A percentile compares a stretch with the other conserved stretches of the same genome.
Evolutionary conservation across 2,797 vertebrate genomes (phyloP).

Genomic region (Notolabrus celidotus): DNA sequence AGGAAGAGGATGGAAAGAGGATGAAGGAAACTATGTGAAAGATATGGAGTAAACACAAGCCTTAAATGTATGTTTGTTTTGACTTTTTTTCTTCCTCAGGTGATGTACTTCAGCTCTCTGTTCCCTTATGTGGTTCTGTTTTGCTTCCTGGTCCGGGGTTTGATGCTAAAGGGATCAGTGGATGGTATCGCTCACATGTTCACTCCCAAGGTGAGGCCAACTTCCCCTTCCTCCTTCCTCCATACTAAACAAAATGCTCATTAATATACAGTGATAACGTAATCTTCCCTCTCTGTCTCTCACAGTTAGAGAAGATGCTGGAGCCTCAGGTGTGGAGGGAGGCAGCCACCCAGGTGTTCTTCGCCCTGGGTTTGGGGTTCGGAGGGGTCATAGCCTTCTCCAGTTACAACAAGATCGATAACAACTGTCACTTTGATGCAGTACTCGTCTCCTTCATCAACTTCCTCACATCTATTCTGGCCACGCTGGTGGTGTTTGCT

Average conservation of each 20-base stretch:
- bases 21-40: background rate
- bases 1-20: background rate
- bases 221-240: background rate
- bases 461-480: slow-evolving; percentile 95
- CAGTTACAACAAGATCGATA: slow-evolving; percentile 97
- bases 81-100: slow-evolving; percentile 76
- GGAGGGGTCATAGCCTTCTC: slow-evolving; percentile 98
- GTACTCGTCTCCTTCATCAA: slow-evolving; percentile 96
- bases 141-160: slow-evolving; percentile 93
- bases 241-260: background rate
- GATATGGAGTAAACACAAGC: background rate
- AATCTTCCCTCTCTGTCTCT: background rate
- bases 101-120: slow-evolving; percentile 99
- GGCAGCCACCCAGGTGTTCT: slow-evolving; percentile 97
- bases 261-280: background rate
- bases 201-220: slow-evolving; percentile 91
- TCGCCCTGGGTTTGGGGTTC: slow-evolving; percentile 94
- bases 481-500: slow-evolving; percentile 95
- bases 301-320: slow-evolving; percentile 96
- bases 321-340: slow-evolving; percentile 96
- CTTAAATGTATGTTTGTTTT: slow-evolving; percentile 1
- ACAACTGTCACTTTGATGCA: slow-evolving; percentile 97
- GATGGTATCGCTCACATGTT: slow-evolving; percentile 97
- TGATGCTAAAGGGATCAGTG: slow-evolving; percentile 92
- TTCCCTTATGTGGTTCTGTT: slow-evolving; percentile 95